Evolutionary conservation across 2,797 vertebrate species (phyloP), one percentile per base, ranked within the genome.

Genomic region (Sebastes vulpes): DNA sequence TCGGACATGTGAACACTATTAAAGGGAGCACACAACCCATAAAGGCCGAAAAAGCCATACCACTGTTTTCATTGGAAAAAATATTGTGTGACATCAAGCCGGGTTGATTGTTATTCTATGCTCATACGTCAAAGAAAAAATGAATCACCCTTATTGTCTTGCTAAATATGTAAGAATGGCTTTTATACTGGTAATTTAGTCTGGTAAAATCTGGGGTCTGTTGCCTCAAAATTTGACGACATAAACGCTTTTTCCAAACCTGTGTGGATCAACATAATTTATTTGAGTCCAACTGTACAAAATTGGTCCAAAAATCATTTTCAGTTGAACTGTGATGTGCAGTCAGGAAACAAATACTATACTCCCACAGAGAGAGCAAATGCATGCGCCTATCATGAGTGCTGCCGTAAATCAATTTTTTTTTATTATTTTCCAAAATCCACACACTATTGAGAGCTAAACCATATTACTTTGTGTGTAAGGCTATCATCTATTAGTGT

Each of bases 381-480:
- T 50, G 5, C 3, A 56, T 64, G 0, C 2, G 9, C 31, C 4
- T 61, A 12, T 31, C n/a, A 16, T 10, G 11, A 6, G 4, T 4
- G 38, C 3, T 3, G 3, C 23, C 29, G 52, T 16, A 12, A 57
- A 16, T 31, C 0, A 0, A 26, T 1, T 0, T 12, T 29, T 20
- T 20, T 25, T 35, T 4, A 3, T 50, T 50, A 4, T 61, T 21
- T 7, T 68, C 25, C 8, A 52, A 31, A 11, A 23, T 42, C n/a
- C 10, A 23, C 7, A 25, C 21, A n/a, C 9, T 29, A 4, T n/a
- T 28, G 1, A 23, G 18, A 35, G 11, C 4, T 7, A 3, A 46
- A 23, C 23, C 42, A 16, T n/a, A 46, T 32, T 53, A 7, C 29
- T 53, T 25, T 25, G 4, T 32, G 12, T 25, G 26, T 11, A 31